Evolutionary conservation across 2,113 vertebrate species (phyloP), one percentile per base, ranked within the genome.

Genomic region (Erythrocercus mccallii): DNA sequence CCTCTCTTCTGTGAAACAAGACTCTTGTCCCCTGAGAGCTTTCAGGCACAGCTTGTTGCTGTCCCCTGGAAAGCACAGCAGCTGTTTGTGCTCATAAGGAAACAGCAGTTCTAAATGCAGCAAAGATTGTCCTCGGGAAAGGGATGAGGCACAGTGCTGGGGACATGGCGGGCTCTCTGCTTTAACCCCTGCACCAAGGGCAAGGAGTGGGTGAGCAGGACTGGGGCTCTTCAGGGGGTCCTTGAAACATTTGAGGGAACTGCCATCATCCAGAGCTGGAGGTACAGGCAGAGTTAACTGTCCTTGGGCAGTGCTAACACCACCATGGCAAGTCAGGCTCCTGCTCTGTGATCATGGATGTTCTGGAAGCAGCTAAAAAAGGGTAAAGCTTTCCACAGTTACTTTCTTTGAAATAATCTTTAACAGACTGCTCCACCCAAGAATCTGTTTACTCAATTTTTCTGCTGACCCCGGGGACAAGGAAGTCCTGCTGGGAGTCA

Each of bases 381-480:
- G 38, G 6, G 30, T 18, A 37, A 82, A 48, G 12, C 4, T 86
- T 88, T 88, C 38, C 40, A 31, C 12, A 19, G 12, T 44, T 57
- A 24, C 19, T 76, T 57, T 64, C 50, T 81, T 56, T 35, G 42
- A 89, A 92, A 35, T 27, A 31, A 25, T 24, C 35, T 30, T 40
- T 56, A 70, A 58, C 21, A 14, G n/a, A 37, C 18, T 44, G 4
- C 44, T 81, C 31, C 31, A 78, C 51, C 56, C 73, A 78, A 57
- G 54, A 60, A 44, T 33, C 9, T 57, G 31, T 45, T 58, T 22
- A 10, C 22, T 61, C 25, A 10, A 28, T 72, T 79, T 81, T 30
- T 4, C 44, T 0, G 0, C 28, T 84, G 5, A 3, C 84, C 21
- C 22, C 15, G 0, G 1, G 42, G 53, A 35, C 0, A 1, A 28